These are phyloP conservation scores for Herpailurus yagouaroundi DNA, from an alignment of 2,113 vertebrate species.

Conservation along the genomic window DNA sequence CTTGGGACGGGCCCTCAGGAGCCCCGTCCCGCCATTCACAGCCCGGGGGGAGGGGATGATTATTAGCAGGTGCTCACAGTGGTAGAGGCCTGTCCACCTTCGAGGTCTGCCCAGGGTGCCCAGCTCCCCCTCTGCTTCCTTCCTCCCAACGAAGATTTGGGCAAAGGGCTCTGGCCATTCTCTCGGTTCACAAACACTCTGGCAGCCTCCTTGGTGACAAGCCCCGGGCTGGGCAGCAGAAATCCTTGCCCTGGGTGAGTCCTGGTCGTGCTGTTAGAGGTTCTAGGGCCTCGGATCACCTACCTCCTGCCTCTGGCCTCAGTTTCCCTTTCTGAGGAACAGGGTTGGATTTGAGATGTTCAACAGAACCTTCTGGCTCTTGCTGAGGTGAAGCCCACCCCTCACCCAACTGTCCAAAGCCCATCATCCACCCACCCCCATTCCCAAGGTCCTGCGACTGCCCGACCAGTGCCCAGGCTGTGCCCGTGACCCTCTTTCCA, in stretches of 20 bases:
- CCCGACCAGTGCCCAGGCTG: neutral
- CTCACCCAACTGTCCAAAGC: fast-evolving
- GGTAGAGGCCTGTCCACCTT: neutral
- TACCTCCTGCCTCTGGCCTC: neutral
- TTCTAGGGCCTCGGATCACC: neutral
- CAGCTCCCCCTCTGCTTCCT: neutral
- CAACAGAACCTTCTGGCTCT: neutral
- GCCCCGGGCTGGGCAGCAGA: neutral
- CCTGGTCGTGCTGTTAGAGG: neutral
- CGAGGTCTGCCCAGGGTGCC: neutral
- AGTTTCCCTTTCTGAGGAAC: neutral
- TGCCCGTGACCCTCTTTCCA: neutral
- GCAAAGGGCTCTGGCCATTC: neutral
- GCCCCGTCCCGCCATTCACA: no score
- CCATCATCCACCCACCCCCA: neutral
- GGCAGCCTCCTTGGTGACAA: neutral
- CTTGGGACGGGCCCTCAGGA: neutral
- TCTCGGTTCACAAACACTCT: neutral
- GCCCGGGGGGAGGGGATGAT: neutral
- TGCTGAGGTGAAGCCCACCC: neutral
- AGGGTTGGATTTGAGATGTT: neutral
- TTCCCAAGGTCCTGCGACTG: neutral
- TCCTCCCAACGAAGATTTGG: neutral
- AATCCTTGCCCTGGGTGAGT: neutral
- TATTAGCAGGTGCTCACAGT: fast-evolving